Percentiles rank a stretch among this genome's conserved stretches.
Evolutionary conservation across 1,140 invertebrate genomes (phyloP).

Genomic region (Caenorhabditis inopinata): DNA sequence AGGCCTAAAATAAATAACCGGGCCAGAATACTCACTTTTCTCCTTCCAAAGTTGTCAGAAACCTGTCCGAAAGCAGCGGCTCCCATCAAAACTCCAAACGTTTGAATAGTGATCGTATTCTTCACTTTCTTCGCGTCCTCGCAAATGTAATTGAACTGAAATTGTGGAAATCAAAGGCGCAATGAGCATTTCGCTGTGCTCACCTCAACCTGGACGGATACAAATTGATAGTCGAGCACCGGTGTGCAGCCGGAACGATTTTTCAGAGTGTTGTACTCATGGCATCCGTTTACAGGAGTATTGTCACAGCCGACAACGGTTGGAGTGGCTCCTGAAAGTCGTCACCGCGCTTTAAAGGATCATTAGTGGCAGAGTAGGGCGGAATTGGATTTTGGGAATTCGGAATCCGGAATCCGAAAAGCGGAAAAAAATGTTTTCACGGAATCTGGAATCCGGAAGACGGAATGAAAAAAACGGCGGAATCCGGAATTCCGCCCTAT

Average conservation of each 20-base stretch:
- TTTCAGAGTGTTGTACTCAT: background rate
- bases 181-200: background rate
- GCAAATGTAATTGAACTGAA: slow-evolving; percentile 44
- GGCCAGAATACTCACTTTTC: background rate
- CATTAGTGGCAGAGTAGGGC: no score
- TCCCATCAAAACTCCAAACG: slow-evolving; percentile 41
- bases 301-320: slow-evolving; percentile 11
- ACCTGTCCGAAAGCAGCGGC: slow-evolving; percentile 42
- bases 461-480: no score
- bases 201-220: slow-evolving; percentile 41
- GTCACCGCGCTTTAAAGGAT: background rate
- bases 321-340: slow-evolving; percentile 33
- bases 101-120: slow-evolving; percentile 44
- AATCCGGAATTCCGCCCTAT: no score
- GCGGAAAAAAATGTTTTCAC: no score
- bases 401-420: no score
- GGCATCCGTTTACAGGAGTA: background rate
- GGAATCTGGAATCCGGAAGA: no score
- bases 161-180: background rate
- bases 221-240: slow-evolving; percentile 8
- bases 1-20: no score
- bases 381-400: no score
- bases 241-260: background rate
- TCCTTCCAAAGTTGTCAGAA: slow-evolving; percentile 41
- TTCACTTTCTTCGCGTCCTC: slow-evolving; percentile 42